Conservation (phyloP, 2,113 vertebrate species). For the Fregetta grallaria region DNA sequence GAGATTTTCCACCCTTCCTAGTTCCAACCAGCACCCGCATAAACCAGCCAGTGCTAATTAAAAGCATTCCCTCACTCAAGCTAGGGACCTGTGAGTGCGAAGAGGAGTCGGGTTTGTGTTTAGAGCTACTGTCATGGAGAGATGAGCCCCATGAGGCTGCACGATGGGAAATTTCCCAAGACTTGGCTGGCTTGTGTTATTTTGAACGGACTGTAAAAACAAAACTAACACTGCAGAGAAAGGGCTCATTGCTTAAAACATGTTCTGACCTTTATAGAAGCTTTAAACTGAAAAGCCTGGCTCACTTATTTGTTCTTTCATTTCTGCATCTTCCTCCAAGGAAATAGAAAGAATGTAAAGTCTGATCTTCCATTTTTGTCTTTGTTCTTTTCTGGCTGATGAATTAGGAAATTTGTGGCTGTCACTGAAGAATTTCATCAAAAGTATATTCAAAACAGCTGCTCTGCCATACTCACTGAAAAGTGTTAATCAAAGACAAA, state of each 20-base stretch:
- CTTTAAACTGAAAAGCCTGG: conserved; percentile 10
- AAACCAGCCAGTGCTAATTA: conserved; percentile 19
- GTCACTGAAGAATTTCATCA: conserved; percentile 4
- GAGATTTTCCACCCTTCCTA: conserved; percentile 38
- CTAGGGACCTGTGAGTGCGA: background rate
- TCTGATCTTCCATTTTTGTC: background rate
- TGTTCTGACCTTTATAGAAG: conserved; percentile 7
- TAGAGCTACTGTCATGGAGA: conserved; percentile 28
- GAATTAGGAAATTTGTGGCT: background rate
- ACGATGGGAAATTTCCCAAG: conserved; percentile 17
- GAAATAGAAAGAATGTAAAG: background rate
- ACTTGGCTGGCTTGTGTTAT: background rate
- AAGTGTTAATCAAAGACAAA: conserved; percentile 32
- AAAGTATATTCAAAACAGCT: conserved; percentile 5
- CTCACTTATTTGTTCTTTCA: background rate
- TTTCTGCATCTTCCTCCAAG: conserved; percentile 20
- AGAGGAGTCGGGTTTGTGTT: background rate
- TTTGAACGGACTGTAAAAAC: conserved; percentile 15
- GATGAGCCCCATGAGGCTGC: conserved; percentile 12
- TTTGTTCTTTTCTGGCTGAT: conserved; percentile 2
- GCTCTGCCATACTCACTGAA: background rate
- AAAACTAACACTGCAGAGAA: conserved; percentile 24
- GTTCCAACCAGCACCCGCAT: background rate
- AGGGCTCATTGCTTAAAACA: conserved; percentile 29
- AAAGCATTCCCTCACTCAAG: conserved; percentile 26